These are phyloP conservation scores for Elachura formosa DNA, from an alignment of 2,113 vertebrate genomes.

Conservation along the genomic window DNA sequence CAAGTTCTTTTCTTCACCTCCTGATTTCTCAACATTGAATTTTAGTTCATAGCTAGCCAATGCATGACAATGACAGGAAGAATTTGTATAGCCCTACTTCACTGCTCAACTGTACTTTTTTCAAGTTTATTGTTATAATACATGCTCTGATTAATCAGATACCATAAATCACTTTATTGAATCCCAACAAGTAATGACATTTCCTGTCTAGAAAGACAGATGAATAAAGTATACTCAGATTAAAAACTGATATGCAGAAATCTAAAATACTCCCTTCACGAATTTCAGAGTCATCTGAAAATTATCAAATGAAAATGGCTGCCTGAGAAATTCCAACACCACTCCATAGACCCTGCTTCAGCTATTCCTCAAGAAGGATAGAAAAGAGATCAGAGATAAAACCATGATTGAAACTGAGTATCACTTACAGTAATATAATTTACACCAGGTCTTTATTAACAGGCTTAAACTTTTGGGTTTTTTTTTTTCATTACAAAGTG, in stretches of 20 bases:
- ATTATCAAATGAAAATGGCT: neutral
- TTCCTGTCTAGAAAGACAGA: conserved; percentile 1
- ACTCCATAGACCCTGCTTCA: neutral
- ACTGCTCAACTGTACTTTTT: neutral
- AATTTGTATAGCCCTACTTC: neutral
- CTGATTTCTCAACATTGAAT: neutral
- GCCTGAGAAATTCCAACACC: neutral
- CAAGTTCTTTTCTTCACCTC: neutral
- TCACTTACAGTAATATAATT: neutral
- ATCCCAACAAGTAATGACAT: neutral
- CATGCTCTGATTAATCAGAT: neutral
- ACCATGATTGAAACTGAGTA: neutral
- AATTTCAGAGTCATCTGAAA: neutral
- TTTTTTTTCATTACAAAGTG: neutral
- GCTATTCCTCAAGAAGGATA: neutral
- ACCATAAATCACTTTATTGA: neutral
- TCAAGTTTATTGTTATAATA: neutral
- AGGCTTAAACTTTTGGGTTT: neutral
- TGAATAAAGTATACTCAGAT: neutral
- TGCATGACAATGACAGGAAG: neutral
- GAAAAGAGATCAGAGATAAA: neutral
- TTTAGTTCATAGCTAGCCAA: neutral
- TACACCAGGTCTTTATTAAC: neutral
- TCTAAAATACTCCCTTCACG: neutral
- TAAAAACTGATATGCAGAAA: neutral